Evolutionary conservation across 2,113 vertebrate genomes (phyloP), one percentile per base, ranked within the genome.

Genomic region (Callocephalon fimbriatum): DNA sequence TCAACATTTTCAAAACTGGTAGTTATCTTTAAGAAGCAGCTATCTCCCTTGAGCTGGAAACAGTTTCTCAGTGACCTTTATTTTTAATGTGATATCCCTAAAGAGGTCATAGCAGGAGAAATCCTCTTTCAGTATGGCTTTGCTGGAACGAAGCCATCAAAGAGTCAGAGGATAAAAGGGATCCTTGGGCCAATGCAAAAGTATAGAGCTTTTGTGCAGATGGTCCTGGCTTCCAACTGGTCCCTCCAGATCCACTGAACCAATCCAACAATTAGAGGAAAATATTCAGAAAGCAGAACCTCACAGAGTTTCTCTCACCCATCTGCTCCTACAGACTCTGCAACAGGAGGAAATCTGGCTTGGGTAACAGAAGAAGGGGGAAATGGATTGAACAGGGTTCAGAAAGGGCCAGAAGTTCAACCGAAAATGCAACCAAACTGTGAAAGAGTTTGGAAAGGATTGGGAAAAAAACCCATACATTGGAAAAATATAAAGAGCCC

Each of bases 201-300:
- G 76, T 51, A 29, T 29, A 78, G 95, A 72, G 91, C 73, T 92
- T 93, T 81, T 45, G 88, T 85, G 92, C 97, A 97, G 96, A 97
- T 97, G 96, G 95, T 95, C 96, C 92, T 95, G 92, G 95, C 94
- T 96, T 95, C 96, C 95, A 95, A 90, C 92, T 4, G 91, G 94
- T 97, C 94, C 94, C 95, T 89, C 91, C 88, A 96, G 92, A 95
- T 95, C 95, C 66, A 95, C 70, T 26, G 83, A 96, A 80, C 95
- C 94, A 95, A 93, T 89, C 47, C 65, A 65, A 89, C 91, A 93
- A 95, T 94, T 91, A 95, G 65, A 94, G 80, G 79, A 81, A 96
- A 96, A 97, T 72, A 95, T 78, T 92, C 97, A 88, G 76, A 87
- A 92, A 89, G 76, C 92, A 96, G 88, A 97, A 94, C 22, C 94